Evolutionary conservation across 2,888 invertebrate genomes (phyloP).

Genomic region (Mythimna impura): DNA sequence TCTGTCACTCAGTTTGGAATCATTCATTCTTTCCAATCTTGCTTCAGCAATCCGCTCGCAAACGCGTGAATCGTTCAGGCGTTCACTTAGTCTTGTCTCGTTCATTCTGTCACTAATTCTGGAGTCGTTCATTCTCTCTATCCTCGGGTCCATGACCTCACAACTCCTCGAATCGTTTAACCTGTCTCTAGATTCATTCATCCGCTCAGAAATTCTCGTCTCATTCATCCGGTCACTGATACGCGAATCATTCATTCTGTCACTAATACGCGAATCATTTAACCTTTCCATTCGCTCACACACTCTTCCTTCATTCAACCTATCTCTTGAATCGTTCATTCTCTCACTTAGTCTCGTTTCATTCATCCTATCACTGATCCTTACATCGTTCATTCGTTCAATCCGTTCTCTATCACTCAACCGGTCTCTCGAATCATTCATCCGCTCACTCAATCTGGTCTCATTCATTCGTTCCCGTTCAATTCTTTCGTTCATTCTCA

Average conservation of each 20-base stretch:
- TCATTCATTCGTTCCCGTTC: conserved; percentile 62
- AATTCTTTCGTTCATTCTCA: conserved; percentile 70
- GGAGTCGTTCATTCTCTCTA: conserved; percentile 71
- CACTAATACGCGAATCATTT: conserved; percentile 53
- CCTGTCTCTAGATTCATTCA: conserved; percentile 69
- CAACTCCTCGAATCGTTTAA: conserved; percentile 65
- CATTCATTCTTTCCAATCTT: conserved; percentile 73
- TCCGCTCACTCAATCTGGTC: conserved; percentile 58
- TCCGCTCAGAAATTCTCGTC: conserved; percentile 57
- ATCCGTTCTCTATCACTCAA: conserved; percentile 61
- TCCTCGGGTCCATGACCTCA: conserved; percentile 57
- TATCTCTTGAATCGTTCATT: conserved; percentile 65
- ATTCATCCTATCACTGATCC: conserved; percentile 64
- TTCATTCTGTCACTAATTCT: conserved; percentile 78
- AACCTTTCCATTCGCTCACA: conserved; percentile 60
- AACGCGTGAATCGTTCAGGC: conserved; percentile 70
- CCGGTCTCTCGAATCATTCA: conserved; percentile 60
- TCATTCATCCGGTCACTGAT: conserved; percentile 62
- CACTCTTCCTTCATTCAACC: conserved; percentile 59
- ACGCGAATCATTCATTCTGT: conserved; percentile 64
- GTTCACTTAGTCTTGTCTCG: conserved; percentile 75
- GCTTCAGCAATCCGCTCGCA: conserved; percentile 70
- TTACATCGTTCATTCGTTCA: conserved; percentile 61
- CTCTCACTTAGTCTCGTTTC: conserved; percentile 60
- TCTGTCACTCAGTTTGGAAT: conserved; percentile 70